Evolutionary conservation across 2,888 invertebrate species (phyloP), one percentile per base, ranked within the genome.

Genomic region (Drosophila recens): DNA sequence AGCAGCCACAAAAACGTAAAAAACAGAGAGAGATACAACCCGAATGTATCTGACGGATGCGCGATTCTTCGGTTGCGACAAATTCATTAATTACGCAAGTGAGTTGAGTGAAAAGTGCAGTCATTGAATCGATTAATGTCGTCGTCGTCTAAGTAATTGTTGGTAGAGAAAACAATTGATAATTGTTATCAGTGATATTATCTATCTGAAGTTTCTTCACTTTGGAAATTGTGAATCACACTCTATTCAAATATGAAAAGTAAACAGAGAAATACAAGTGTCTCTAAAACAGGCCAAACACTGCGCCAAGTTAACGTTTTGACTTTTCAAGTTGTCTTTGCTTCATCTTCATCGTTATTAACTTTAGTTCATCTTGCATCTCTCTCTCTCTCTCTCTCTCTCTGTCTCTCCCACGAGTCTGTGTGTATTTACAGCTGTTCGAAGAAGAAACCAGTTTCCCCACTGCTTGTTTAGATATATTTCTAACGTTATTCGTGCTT

Each of bases 21-120:
- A 30, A 8, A 34, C n/a, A 23, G 17, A n/a, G 38, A 36, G 10
- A 20, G 42, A 36, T 9, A 20, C 30, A 33, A 27, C 9, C 36
- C 38, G 51, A 70, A 67, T 63, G 72, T 73, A 75, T 75, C 85
- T 71, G 20, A 57, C 49, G 69, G 79, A 82, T 84, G 71, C 61
- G 85, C 68, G 63, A 70, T 72, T 72, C 72, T 69, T 63, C 42
- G 33, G 45, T 0, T 52, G 72, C 62, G 78, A 53, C 65, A 75
- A 56, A 43, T 58, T 65, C 34, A 72, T 71, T 62, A 74, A 87
- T 84, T 87, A 87, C 82, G 87, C 89, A 85, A 87, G 84, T 76
- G 74, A 69, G 70, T 66, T 42, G 67, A 72, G 57, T 79, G 81
- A 53, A 62, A 79, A 70, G 57, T 70, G 57, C 34, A 20, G 9